A percentile compares a stretch with the other conserved stretches of the same genome.
These are phyloP conservation scores for Leucoraja ocellata DNA, from an alignment of 2,797 vertebrate species.

Conservation along the genomic window DNA sequence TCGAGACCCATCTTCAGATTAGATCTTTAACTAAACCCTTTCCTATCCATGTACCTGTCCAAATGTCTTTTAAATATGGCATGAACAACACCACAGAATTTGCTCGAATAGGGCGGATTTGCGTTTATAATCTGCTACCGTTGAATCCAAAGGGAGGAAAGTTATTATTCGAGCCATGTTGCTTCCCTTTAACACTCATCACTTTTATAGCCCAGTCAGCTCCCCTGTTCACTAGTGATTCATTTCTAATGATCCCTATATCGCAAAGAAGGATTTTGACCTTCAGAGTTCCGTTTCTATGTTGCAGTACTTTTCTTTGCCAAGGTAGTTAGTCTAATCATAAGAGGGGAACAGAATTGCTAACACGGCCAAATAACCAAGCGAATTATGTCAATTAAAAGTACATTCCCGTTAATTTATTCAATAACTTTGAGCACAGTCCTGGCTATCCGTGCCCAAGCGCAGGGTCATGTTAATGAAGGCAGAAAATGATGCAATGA, in stretches of 20 bases:
- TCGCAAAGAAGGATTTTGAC: not conserved
- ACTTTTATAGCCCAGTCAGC: slow-evolving; percentile 15
- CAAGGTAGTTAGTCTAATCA: not conserved
- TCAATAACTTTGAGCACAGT: not conserved
- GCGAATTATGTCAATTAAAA: slow-evolving; percentile 8
- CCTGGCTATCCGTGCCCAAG: not conserved
- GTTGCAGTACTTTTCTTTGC: not conserved
- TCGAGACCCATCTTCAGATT: too few species aligned
- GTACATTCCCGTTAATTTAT: slow-evolving; percentile 30
- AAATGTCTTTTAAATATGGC: too few species aligned
- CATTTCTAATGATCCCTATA: slow-evolving; percentile 4
- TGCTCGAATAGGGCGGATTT: not conserved
- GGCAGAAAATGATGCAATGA: not conserved
- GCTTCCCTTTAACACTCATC: not conserved
- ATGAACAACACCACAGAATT: not conserved
- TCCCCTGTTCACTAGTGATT: not conserved
- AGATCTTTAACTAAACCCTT: too few species aligned
- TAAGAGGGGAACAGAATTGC: not conserved
- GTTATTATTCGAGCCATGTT: not conserved
- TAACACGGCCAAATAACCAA: not conserved
- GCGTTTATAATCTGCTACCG: not conserved
- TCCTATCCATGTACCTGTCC: too few species aligned
- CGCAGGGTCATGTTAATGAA: not conserved
- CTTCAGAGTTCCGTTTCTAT: slow-evolving; percentile 2
- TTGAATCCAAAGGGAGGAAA: not conserved